phyloP scores from a whole-genome alignment of 2,113 vertebrate species.

The Oncorhynchus clarkii region DNA sequence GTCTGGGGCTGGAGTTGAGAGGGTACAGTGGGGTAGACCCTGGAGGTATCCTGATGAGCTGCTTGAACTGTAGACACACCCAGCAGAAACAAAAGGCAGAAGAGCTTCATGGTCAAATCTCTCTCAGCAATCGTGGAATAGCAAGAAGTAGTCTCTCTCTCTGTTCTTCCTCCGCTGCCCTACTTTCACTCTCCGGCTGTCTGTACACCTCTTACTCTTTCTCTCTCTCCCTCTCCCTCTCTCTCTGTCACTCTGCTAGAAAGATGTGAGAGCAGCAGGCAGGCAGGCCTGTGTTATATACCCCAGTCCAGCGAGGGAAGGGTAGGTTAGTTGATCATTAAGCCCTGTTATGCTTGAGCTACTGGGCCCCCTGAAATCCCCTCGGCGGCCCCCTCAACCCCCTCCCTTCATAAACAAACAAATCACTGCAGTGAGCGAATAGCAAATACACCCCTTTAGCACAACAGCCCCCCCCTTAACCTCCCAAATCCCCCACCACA shows the following conservation, averaged over 20 bases:
- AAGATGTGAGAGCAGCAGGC: constrained; percentile 55
- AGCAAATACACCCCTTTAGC: constrained; percentile 30
- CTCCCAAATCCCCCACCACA: constrained; percentile 6
- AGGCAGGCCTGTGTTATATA: constrained; percentile 78
- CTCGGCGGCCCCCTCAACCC: constrained; percentile 53
- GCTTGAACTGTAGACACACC: constrained; percentile 52
- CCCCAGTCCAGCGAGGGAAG: constrained; percentile 62
- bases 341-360: constrained; percentile 78
- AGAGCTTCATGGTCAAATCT: constrained; percentile 61
- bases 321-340: constrained; percentile 86
- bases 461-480: constrained; percentile 2
- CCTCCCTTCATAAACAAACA: constrained; percentile 68
- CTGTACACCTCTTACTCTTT: neutral
- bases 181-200: neutral
- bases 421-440: constrained; percentile 66
- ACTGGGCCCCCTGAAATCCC: constrained; percentile 67
- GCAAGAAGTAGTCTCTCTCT: neutral
- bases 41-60: constrained; percentile 58
- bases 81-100: constrained; percentile 71
- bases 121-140: neutral
- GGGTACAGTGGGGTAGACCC: constrained; percentile 52
- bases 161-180: neutral
- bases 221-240: neutral
- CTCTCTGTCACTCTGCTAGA: constrained; percentile 32
- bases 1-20: constrained; percentile 53